phyloP scores from a whole-genome alignment of 2,113 vertebrate genomes.

The Rhinolophus sinicus region DNA sequence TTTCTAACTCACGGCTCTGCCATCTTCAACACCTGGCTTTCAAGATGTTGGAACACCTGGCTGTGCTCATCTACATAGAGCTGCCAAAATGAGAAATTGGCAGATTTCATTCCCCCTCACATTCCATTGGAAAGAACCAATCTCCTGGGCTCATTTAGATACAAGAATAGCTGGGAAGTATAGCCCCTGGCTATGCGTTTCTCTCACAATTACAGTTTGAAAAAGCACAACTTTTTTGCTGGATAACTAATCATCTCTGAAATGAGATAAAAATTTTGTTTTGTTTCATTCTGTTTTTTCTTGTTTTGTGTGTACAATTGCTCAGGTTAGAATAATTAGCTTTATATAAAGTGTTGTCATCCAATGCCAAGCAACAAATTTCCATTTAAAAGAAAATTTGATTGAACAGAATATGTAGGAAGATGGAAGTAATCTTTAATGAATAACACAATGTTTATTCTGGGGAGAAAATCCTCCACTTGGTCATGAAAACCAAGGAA shows the following conservation, averaged over 20 bases:
- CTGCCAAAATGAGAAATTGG: background rate
- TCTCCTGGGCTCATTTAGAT: background rate
- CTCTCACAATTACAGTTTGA: background rate
- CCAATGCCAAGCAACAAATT: background rate
- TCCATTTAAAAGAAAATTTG: slow-evolving; percentile 7
- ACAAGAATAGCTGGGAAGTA: background rate
- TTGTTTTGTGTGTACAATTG: background rate
- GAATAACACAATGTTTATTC: background rate
- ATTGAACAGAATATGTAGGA: background rate
- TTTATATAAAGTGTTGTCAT: slow-evolving; percentile 18
- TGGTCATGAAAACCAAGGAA: background rate
- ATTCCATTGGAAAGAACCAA: background rate
- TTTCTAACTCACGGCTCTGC: background rate
- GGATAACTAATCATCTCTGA: background rate
- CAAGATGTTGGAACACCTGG: background rate
- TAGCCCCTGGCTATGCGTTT: background rate
- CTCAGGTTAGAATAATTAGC: background rate
- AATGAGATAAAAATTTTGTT: background rate
- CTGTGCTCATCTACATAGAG: background rate
- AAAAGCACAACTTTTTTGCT: background rate
- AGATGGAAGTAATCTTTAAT: background rate
- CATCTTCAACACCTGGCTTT: background rate
- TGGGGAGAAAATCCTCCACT: background rate
- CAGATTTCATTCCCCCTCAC: background rate
- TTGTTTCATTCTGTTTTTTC: background rate